Evolutionary conservation across 2,888 invertebrate species (phyloP).

Genomic region (Dicranocentrus wangi): DNA sequence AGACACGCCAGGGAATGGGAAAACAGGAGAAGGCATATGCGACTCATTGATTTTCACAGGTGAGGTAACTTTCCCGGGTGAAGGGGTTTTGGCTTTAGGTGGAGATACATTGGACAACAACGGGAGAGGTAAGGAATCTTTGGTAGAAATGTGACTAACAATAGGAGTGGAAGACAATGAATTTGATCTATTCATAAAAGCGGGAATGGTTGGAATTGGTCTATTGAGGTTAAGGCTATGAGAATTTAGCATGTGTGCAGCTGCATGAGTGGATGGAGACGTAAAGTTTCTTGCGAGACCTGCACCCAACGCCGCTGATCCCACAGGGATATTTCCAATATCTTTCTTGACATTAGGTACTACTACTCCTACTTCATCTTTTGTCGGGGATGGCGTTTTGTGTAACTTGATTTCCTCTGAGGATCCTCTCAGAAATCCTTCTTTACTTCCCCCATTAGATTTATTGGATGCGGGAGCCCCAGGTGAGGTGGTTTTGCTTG

Average conservation of each 20-base stretch:
- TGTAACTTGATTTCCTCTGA: conserved; percentile 34
- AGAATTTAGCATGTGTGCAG: conserved; percentile 1
- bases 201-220: conserved; percentile 58
- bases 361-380: conserved; percentile 30
- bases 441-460: conserved; percentile 38
- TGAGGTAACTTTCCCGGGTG: conserved; percentile 40
- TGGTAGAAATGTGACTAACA: conserved; percentile 12
- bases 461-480: conserved; percentile 44
- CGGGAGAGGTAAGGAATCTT: conserved; percentile 24
- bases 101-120: neutral
- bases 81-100: conserved; percentile 18
- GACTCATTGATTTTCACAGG: conserved; percentile 42
- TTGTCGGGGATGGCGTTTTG: conserved; percentile 49
- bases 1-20: conserved; percentile 67
- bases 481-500: conserved; percentile 37
- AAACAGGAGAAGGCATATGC: conserved; percentile 54
- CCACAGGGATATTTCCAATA: conserved; percentile 54
- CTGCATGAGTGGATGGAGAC: neutral
- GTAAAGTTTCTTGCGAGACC: conserved; percentile 54
- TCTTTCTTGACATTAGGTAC: too few species aligned
- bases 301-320: conserved; percentile 41
- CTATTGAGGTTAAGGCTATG: conserved; percentile 42
- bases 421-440: conserved; percentile 21
- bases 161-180: neutral
- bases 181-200: conserved; percentile 42